These are phyloP conservation scores for Invenusta paracnida DNA, from an alignment of 2,888 invertebrate genomes.

Conservation along the genomic window DNA sequence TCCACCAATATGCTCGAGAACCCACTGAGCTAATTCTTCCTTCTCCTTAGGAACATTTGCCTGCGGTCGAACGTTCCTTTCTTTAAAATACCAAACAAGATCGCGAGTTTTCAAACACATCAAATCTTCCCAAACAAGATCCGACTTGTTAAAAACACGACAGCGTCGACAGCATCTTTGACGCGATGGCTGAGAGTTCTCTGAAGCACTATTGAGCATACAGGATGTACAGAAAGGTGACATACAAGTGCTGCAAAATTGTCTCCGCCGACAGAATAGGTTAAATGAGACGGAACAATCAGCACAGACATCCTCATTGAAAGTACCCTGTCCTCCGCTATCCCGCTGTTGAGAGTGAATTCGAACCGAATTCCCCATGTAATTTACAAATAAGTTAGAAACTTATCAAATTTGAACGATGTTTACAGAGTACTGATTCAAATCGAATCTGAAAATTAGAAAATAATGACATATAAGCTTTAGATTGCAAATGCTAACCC, in stretches of 20 bases:
- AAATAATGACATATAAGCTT: no score
- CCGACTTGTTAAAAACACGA: neutral
- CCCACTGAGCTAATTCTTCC: neutral
- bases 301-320: neutral
- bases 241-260: neutral
- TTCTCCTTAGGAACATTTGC: neutral
- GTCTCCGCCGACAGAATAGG: neutral
- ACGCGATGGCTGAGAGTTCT: neutral
- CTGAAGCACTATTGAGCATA: neutral
- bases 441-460: no score
- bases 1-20: no score
- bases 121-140: neutral
- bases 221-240: neutral
- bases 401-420: no score
- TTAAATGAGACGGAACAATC: conserved; percentile 7
- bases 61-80: neutral
- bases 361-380: neutral
- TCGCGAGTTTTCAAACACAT: neutral
- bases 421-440: no score
- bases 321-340: neutral
- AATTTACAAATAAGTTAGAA: no score
- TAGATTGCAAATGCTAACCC: no score
- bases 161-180: neutral
- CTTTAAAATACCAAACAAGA: neutral
- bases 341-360: neutral